These are phyloP conservation scores for Mus minutoides DNA, from an alignment of 2,797 vertebrate genomes.

Conservation along the genomic window DNA sequence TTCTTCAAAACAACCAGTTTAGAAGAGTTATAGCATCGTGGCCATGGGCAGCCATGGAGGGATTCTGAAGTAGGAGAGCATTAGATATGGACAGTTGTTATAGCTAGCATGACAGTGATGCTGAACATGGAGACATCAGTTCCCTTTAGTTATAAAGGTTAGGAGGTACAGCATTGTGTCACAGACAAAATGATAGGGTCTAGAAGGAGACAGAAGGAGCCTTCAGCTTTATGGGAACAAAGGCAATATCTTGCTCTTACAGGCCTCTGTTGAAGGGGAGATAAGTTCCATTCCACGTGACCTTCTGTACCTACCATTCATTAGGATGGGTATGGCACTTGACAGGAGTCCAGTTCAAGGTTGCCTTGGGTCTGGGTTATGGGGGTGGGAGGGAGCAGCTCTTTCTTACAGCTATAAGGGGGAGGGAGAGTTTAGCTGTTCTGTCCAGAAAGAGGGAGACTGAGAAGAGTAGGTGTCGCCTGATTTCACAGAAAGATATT, in stretches of 20 bases:
- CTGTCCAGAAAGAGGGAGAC: background rate
- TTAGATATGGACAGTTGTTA: background rate
- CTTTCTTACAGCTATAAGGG: background rate
- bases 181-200: background rate
- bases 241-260: no score
- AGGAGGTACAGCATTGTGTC: background rate
- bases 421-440: background rate
- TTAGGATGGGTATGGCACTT: background rate
- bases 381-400: no score
- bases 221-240: background rate
- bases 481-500: background rate
- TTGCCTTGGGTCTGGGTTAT: background rate
- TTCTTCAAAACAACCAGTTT: background rate
- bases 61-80: background rate
- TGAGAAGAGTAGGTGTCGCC: background rate
- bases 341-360: background rate
- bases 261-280: background rate
- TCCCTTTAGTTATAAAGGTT: background rate
- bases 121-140: background rate
- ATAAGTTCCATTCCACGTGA: background rate
- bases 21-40: background rate
- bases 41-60: background rate
- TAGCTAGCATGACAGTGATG: background rate
- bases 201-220: background rate
- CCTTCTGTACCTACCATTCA: background rate